Conservation (phyloP, 2,888 invertebrate species). For the Cheilosia impressa region DNA sequence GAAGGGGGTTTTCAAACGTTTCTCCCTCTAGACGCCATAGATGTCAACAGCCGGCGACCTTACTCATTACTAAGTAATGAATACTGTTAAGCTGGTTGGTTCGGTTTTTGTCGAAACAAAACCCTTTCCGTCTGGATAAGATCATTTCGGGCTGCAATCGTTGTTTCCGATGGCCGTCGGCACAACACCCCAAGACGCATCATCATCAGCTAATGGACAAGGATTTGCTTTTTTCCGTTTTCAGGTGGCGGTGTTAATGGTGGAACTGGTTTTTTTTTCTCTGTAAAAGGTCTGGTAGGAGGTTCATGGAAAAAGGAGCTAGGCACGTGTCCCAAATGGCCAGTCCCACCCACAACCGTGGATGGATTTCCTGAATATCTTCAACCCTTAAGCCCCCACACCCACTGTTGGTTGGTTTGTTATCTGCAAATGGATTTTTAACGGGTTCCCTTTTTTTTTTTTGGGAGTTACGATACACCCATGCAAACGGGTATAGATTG, state of each 20-base stretch:
- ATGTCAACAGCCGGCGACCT: constrained; percentile 37
- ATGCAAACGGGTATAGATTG: background rate
- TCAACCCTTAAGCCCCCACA: constrained; percentile 1
- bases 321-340: constrained; percentile 68
- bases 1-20: background rate
- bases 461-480: background rate
- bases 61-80: constrained; percentile 65
- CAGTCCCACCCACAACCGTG: constrained; percentile 9
- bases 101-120: constrained; percentile 17
- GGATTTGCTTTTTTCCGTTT: constrained; percentile 44
- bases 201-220: constrained; percentile 54
- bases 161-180: constrained; percentile 24
- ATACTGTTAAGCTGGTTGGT: constrained; percentile 46
- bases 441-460: constrained; percentile 39
- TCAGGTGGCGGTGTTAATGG: constrained; percentile 40
- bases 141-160: constrained; percentile 48
- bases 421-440: constrained; percentile 75
- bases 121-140: background rate
- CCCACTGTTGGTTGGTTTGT: constrained; percentile 46
- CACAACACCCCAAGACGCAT: constrained; percentile 19
- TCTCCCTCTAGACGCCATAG: constrained; percentile 13
- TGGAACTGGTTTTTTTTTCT: constrained; percentile 1
- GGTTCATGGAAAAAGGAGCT: constrained; percentile 44
- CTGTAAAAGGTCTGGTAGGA: background rate
- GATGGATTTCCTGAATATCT: constrained; percentile 36